Conservation (phyloP, 1,140 invertebrate species). For the Cherax quadricarinatus region DNA sequence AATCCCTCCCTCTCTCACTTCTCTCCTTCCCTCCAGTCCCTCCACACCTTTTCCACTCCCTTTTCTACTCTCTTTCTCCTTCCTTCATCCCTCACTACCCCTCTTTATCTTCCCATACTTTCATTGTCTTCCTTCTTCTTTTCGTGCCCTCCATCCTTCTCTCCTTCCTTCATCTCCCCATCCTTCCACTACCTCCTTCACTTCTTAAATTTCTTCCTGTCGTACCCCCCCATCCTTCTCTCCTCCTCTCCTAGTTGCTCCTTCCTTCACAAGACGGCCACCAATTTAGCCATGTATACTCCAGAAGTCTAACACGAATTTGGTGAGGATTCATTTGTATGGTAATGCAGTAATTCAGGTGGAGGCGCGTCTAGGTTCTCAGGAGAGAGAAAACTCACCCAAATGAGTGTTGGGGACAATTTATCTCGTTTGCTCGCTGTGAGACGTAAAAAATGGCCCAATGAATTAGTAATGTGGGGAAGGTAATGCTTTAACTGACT, state of each 20-base stretch:
- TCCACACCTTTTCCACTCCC: too few relatives aligned
- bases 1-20: too few relatives aligned
- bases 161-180: not conserved
- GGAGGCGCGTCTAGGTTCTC: conserved; percentile 26
- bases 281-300: not conserved
- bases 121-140: not conserved
- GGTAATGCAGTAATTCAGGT: conserved; percentile 58
- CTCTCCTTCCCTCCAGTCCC: too few relatives aligned
- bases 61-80: not conserved
- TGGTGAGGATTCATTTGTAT: conserved; percentile 53
- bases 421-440: conserved; percentile 30
- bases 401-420: conserved; percentile 41
- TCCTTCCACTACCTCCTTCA: not conserved
- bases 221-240: not conserved
- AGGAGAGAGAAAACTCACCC: conserved; percentile 3
- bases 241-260: not conserved
- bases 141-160: not conserved
- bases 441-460: conserved; percentile 32
- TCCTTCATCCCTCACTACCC: not conserved
- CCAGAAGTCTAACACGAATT: conserved; percentile 1
- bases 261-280: not conserved
- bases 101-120: not conserved
- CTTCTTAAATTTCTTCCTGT: too few relatives aligned
- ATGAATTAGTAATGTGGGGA: conserved; percentile 33
- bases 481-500: too few relatives aligned